Evolutionary conservation across 2,888 invertebrate genomes (phyloP).

Genomic region (Cantharis lateralis): DNA sequence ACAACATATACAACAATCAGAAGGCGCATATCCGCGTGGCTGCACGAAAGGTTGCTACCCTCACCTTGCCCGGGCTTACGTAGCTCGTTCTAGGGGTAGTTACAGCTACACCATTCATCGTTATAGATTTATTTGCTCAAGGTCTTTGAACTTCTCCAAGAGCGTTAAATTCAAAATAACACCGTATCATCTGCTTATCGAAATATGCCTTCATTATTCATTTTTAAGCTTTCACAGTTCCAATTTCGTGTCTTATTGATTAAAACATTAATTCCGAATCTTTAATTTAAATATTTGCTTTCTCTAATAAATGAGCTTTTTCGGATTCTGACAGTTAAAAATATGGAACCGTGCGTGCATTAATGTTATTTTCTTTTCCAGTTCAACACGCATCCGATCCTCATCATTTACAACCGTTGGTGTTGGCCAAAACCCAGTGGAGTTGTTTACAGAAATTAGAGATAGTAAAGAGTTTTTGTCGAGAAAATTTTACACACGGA

Average conservation of each 20-base stretch:
- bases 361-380: background rate
- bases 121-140: conserved; percentile 19
- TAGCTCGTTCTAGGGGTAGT: conserved; percentile 35
- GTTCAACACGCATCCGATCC: background rate
- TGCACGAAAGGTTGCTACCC: conserved; percentile 48
- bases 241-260: background rate
- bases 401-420: background rate
- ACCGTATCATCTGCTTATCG: background rate
- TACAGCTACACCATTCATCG: conserved; percentile 33
- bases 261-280: background rate
- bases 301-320: background rate
- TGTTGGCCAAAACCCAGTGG: background rate
- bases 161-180: background rate
- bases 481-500: background rate
- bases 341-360: background rate
- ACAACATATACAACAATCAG: conserved; percentile 33
- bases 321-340: background rate
- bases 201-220: background rate
- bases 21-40: conserved; percentile 37
- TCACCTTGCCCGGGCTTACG: conserved; percentile 47
- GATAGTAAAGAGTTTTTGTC: background rate
- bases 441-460: background rate
- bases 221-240: background rate
- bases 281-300: background rate
- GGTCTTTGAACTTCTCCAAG: conserved; percentile 6